Percentiles rank a stretch among this genome's conserved stretches.
Conservation (phyloP, 1,140 invertebrate genomes). For the Pseudobourletiella spinata region DNA sequence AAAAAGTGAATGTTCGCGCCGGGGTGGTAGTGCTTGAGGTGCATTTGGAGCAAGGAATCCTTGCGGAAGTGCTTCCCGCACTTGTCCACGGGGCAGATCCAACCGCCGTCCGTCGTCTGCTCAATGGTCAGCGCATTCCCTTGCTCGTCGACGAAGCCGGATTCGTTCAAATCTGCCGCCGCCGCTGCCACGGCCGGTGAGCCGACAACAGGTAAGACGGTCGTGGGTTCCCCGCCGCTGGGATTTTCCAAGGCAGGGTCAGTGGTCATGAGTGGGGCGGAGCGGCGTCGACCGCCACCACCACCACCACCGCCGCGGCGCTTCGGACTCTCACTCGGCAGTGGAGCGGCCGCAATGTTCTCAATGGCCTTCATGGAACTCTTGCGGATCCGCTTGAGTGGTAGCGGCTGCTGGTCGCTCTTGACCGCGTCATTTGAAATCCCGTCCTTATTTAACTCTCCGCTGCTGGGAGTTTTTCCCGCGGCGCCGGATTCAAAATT, state of each 20-base stretch:
- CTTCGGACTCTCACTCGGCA: neutral
- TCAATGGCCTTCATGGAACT: slow-evolving; percentile 8
- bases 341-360: neutral
- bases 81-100: slow-evolving; percentile 63
- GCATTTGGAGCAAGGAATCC: slow-evolving; percentile 73
- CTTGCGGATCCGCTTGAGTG: slow-evolving; percentile 12
- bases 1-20: slow-evolving; percentile 62
- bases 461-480: neutral
- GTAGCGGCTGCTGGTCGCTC: neutral
- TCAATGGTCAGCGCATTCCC: slow-evolving; percentile 18
- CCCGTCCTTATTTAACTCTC: neutral
- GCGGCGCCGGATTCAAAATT: neutral
- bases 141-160: slow-evolving; percentile 18
- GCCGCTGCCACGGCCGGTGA: neutral
- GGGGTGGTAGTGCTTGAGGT: slow-evolving; percentile 83
- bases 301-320: neutral
- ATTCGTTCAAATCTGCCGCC: neutral
- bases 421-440: neutral
- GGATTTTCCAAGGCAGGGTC: neutral
- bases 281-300: neutral
- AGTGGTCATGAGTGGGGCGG: neutral
- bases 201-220: neutral
- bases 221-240: neutral
- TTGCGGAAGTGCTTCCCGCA: slow-evolving; percentile 83
- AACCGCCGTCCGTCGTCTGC: slow-evolving; percentile 31